Conservation (phyloP, 2,113 vertebrate species). For the Ascaphus truei region DNA sequence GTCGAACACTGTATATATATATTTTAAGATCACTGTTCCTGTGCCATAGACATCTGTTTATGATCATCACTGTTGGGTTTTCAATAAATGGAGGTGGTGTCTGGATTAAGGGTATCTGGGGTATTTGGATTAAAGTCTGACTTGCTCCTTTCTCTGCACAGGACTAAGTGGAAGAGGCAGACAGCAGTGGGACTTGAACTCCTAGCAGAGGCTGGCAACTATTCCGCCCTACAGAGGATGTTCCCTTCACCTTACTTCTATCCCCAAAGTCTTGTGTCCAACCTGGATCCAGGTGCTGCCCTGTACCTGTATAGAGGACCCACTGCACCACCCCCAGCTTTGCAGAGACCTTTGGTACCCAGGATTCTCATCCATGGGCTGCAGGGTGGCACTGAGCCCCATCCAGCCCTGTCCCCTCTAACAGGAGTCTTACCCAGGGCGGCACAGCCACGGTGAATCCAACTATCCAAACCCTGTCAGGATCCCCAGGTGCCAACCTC, state of each 20-base stretch:
- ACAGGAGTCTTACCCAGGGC: conserved; percentile 83
- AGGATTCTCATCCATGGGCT: conserved; percentile 93
- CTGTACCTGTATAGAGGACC: conserved; percentile 92
- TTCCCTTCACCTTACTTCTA: conserved; percentile 97
- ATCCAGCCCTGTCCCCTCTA: conserved; percentile 81
- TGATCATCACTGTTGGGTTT: too few relatives aligned
- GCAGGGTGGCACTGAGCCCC: conserved; percentile 82
- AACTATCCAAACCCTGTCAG: neutral
- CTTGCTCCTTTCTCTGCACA: conserved; percentile 42
- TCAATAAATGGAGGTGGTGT: too few relatives aligned
- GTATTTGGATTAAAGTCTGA: neutral
- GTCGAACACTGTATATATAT: too few relatives aligned
- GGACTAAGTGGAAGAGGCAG: conserved; percentile 97
- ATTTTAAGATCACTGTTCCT: too few relatives aligned
- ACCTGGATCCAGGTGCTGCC: conserved; percentile 90
- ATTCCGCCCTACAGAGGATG: conserved; percentile 93
- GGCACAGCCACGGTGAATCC: conserved; percentile 84
- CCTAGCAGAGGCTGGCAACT: conserved; percentile 92
- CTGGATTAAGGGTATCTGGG: too few relatives aligned
- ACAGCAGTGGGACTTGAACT: conserved; percentile 93
- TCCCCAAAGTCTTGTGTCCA: conserved; percentile 91
- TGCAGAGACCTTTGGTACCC: conserved; percentile 90
- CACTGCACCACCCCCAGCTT: conserved; percentile 82
- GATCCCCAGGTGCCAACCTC: conserved; percentile 26
- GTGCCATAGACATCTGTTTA: too few relatives aligned